These are phyloP conservation scores for Nomada flava DNA, from an alignment of 2,888 invertebrate genomes.

Conservation along the genomic window DNA sequence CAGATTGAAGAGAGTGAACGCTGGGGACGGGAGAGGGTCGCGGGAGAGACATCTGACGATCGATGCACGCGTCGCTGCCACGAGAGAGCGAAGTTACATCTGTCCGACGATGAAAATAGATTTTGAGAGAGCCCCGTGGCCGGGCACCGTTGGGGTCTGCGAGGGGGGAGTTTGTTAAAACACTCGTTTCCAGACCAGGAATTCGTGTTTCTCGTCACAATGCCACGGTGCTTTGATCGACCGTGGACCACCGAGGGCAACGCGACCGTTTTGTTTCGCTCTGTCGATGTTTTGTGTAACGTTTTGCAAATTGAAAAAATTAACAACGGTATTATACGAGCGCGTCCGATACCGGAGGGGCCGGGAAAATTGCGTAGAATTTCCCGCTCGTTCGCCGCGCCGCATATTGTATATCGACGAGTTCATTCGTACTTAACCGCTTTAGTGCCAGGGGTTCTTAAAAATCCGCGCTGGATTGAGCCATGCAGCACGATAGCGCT, in stretches of 20 bases:
- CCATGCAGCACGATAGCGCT: too few relatives aligned
- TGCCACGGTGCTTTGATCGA: slow-evolving; percentile 72
- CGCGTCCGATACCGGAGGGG: slow-evolving; percentile 40
- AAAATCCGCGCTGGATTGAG: too few relatives aligned
- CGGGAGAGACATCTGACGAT: slow-evolving; percentile 78
- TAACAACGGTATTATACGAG: slow-evolving; percentile 67
- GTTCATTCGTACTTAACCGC: slow-evolving; percentile 44
- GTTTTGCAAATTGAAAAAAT: slow-evolving; percentile 70
- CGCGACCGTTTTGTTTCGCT: slow-evolving; percentile 24
- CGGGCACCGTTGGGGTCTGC: slow-evolving; percentile 57
- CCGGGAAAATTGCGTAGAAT: slow-evolving; percentile 34
- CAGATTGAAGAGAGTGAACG: slow-evolving; percentile 83
- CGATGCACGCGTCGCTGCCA: slow-evolving; percentile 80
- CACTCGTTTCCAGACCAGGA: slow-evolving; percentile 76
- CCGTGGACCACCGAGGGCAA: slow-evolving; percentile 62
- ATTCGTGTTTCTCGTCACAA: slow-evolving; percentile 75
- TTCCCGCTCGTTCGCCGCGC: slow-evolving; percentile 1
- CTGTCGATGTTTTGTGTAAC: slow-evolving; percentile 56
- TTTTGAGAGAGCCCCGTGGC: slow-evolving; percentile 75
- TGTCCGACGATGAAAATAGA: slow-evolving; percentile 82
- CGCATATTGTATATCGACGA: slow-evolving; percentile 59
- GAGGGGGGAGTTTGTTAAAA: slow-evolving; percentile 71
- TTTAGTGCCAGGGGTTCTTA: too few relatives aligned
- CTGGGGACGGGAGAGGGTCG: slow-evolving; percentile 47
- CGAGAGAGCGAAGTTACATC: slow-evolving; percentile 81